phyloP scores from a whole-genome alignment of 2,888 invertebrate genomes.

The Dasypolia templi region DNA sequence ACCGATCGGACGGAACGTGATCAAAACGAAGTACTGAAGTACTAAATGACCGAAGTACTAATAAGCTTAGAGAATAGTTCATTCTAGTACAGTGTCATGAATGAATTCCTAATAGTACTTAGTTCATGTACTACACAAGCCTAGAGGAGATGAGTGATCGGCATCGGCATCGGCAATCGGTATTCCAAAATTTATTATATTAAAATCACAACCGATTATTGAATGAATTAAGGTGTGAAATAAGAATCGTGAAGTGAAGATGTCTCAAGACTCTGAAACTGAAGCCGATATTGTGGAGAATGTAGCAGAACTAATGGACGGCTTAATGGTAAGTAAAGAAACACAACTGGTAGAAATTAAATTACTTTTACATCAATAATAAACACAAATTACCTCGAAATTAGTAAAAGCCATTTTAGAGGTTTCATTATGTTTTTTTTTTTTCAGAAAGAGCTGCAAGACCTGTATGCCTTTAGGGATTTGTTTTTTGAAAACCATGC shows the following conservation, averaged over 20 bases:
- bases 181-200: slow-evolving; percentile 18
- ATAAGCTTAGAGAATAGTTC: too few relatives aligned
- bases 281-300: slow-evolving; percentile 78
- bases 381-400: not conserved
- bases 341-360: not conserved
- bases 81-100: too few relatives aligned
- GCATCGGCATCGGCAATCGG: not conserved
- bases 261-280: slow-evolving; percentile 78
- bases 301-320: slow-evolving; percentile 78
- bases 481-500: slow-evolving; percentile 94
- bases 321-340: slow-evolving; percentile 74
- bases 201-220: slow-evolving; percentile 10
- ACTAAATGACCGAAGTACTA: too few relatives aligned
- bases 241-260: slow-evolving; percentile 52
- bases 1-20: too few relatives aligned
- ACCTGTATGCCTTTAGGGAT: slow-evolving; percentile 93
- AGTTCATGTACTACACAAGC: too few relatives aligned
- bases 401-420: not conserved
- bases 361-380: not conserved
- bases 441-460: slow-evolving; percentile 92
- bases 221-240: slow-evolving; percentile 11
- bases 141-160: too few relatives aligned
- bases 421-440: not conserved
- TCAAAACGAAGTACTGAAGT: too few relatives aligned
- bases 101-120: too few relatives aligned